phyloP scores from a whole-genome alignment of 2,797 vertebrate species.

The Siniperca obscura region DNA sequence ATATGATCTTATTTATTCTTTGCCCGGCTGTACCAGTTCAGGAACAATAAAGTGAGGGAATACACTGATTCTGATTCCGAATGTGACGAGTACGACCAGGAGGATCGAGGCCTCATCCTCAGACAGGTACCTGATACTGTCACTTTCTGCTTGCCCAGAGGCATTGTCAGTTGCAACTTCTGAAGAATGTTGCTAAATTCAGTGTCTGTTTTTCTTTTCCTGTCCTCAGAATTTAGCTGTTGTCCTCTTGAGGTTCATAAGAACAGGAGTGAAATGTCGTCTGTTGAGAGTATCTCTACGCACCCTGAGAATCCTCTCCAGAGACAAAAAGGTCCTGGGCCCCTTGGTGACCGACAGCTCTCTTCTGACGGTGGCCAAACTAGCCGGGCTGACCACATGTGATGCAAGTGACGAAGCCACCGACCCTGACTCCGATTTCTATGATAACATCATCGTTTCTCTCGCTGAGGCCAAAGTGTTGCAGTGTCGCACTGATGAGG shows the following conservation, averaged over 20 bases:
- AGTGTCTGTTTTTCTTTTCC: neutral
- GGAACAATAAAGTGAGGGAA: slow-evolving; percentile 83
- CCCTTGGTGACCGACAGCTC: slow-evolving; percentile 82
- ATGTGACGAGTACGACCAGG: slow-evolving; percentile 71
- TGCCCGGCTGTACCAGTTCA: slow-evolving; percentile 77
- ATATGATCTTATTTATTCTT: neutral
- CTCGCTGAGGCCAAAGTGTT: slow-evolving; percentile 66
- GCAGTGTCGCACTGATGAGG: slow-evolving; percentile 35
- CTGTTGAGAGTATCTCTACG: slow-evolving; percentile 79
- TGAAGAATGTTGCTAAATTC: neutral
- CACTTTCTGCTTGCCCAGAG: neutral
- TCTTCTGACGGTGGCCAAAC: slow-evolving; percentile 77
- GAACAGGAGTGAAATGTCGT: slow-evolving; percentile 66
- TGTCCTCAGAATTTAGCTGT: slow-evolving; percentile 79
- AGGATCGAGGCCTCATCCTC: slow-evolving; percentile 77
- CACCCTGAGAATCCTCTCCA: slow-evolving; percentile 84
- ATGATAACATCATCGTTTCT: slow-evolving; percentile 70
- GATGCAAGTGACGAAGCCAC: slow-evolving; percentile 43
- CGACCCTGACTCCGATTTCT: slow-evolving; percentile 72
- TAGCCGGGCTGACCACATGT: slow-evolving; percentile 73
- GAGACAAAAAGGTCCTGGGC: slow-evolving; percentile 83
- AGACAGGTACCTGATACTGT: slow-evolving; percentile 75
- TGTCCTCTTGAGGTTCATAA: slow-evolving; percentile 81
- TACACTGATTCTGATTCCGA: slow-evolving; percentile 81
- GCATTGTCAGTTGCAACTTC: neutral